These are phyloP conservation scores for Drosophila hamatofila DNA, from an alignment of 2,888 invertebrate genomes.

Conservation along the genomic window DNA sequence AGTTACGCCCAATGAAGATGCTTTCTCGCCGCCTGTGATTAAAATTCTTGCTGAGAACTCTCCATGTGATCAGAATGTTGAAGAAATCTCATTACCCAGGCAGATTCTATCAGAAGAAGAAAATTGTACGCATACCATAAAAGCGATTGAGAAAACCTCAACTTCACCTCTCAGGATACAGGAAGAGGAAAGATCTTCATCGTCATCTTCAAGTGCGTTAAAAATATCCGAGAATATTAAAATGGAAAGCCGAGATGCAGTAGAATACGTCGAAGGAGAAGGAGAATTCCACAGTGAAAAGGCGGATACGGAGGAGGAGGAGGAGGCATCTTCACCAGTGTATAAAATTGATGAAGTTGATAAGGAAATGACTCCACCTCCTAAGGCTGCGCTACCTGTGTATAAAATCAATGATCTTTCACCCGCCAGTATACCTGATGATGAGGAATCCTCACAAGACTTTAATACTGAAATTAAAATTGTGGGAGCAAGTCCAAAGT, in stretches of 20 bases:
- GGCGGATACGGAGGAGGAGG: neutral
- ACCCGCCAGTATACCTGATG: conserved; percentile 40
- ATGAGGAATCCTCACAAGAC: conserved; percentile 38
- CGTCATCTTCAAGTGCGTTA: conserved; percentile 19
- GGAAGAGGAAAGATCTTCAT: neutral
- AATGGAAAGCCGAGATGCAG: conserved; percentile 1
- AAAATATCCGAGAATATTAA: conserved; percentile 10
- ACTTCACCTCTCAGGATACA: neutral
- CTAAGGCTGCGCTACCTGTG: conserved; percentile 14
- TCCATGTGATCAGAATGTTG: neutral
- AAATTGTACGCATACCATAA: conserved; percentile 2
- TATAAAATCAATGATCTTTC: conserved; percentile 43
- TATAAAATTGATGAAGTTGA: conserved; percentile 26
- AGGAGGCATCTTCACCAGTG: conserved; percentile 2
- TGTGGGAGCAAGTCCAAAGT: conserved; percentile 7
- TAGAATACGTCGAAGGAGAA: neutral
- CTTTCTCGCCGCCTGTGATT: conserved; percentile 11
- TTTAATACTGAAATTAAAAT: conserved; percentile 20
- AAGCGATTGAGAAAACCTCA: neutral
- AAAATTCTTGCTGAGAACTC: conserved; percentile 6
- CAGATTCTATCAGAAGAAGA: conserved; percentile 24
- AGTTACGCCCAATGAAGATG: conserved; percentile 13
- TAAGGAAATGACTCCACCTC: neutral
- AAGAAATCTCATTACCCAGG: conserved; percentile 14
- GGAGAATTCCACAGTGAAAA: neutral